Conservation (phyloP, 2,113 vertebrate genomes). For the Hemibagrus wyckioides region DNA sequence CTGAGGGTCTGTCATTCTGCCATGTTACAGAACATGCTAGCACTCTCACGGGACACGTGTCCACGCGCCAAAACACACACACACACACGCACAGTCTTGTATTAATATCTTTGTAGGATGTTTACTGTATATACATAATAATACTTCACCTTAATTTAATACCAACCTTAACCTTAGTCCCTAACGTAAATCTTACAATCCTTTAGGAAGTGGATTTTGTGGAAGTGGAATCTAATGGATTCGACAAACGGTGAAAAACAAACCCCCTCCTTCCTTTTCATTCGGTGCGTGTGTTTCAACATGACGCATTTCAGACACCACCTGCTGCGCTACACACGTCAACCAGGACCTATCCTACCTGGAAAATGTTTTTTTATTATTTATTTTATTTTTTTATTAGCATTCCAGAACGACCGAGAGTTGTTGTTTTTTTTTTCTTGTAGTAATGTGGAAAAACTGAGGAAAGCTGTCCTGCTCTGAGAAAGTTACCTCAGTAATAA, state of each 20-base stretch:
- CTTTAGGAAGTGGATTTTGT: background rate
- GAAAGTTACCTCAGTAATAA: background rate
- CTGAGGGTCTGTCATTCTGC: slow-evolving; percentile 54
- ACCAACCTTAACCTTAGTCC: too few relatives aligned
- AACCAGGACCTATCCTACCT: background rate
- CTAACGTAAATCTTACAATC: background rate
- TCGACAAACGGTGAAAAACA: background rate
- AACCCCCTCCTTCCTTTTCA: background rate
- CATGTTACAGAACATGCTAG: slow-evolving; percentile 46
- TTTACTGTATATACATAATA: background rate
- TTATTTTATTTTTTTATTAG: too few relatives aligned
- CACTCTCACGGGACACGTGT: slow-evolving; percentile 37
- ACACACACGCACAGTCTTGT: background rate
- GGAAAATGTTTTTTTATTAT: background rate
- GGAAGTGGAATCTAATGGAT: background rate
- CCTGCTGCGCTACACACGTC: background rate
- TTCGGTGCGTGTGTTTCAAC: background rate
- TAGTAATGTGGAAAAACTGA: background rate
- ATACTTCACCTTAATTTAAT: background rate
- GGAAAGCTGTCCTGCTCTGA: background rate
- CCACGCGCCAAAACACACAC: background rate
- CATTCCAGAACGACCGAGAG: background rate
- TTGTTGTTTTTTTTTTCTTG: background rate
- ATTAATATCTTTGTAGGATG: too few relatives aligned
- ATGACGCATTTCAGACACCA: background rate